Base-by-base conservation (phyloP, 2,113 vertebrate species). In the Ptychochromis oligacanthus region DNA sequence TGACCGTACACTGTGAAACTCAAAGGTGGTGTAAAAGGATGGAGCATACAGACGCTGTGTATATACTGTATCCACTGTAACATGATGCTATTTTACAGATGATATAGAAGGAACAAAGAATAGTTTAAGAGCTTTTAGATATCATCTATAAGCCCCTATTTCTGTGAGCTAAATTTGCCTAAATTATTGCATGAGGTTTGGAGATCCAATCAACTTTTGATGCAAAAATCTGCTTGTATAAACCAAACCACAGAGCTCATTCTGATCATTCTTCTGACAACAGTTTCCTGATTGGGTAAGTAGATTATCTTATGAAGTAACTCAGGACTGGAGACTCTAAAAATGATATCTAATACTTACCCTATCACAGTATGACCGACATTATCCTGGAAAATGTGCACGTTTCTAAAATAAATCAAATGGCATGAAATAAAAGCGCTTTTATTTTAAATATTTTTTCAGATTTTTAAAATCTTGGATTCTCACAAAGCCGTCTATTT, bases 1-100 rank as follows among this genome's bases (percentile, higher is more conserved):
- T 78, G 85, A 86, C 80, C 86, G 81, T 36, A 59, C 80, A 81
- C 83, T 88, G 88, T 14, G 87, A 90, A 78, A 67, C 46, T 15
- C 28, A 34, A 62, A 64, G 24, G 18, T 28, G 56, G 14, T 70
- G 65, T 58, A 18, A 67, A 67, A 54, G 20, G 11, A 28, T 13
- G 55, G 1, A 22, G 15, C 65, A 61, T 18, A 64, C 13, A 75
- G 28, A 75, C 52, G 31, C 15, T 24, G 2, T 84, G 59, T 57
- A 46, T 13, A 83, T 46, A 46, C 18, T 86, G 28, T 75, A 80
- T 24, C n/a, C 15, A 46, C 46, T 77, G 38, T 70, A 75, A 75
- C 28, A 64, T 46, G 40, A 67, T 46, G 22, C 26, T 64, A 85
- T 80, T 87, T 87, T 78, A 10, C 64, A 84, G 40, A 65, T 38